phyloP scores from a whole-genome alignment of 1,140 invertebrate genomes.

The Ceratosolen fusciceps region DNA sequence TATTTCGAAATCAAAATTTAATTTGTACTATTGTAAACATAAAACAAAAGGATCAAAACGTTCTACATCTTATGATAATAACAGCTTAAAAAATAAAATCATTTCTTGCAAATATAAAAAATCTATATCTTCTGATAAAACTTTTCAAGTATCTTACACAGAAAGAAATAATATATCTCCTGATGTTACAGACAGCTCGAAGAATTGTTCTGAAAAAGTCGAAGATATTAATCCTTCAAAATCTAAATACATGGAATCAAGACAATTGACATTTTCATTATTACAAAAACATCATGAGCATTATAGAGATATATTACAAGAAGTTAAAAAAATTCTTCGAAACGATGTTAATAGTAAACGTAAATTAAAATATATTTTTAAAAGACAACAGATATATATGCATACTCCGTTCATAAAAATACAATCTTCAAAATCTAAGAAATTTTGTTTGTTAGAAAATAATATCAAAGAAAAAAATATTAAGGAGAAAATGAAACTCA shows the following conservation, averaged over 20 bases:
- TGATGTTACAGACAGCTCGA: not conserved
- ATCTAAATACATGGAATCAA: not conserved
- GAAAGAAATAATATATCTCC: not conserved
- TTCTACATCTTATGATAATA: not conserved
- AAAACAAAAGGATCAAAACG: not conserved
- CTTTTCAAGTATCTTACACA: not conserved
- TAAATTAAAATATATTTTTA: constrained; percentile 19
- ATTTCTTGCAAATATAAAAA: not conserved
- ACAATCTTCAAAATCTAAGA: not conserved
- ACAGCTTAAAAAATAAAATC: not conserved
- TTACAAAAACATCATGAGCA: not conserved
- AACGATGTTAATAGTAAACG: constrained; percentile 22
- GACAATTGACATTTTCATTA: not conserved
- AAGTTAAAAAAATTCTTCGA: constrained; percentile 26
- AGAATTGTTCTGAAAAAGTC: not conserved
- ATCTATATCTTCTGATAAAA: not conserved
- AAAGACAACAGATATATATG: not conserved
- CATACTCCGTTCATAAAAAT: not conserved
- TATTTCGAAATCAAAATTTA: not conserved
- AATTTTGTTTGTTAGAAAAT: not conserved
- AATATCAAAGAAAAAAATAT: not conserved
- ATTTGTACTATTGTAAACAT: constrained; percentile 1
- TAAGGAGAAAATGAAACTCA: not conserved
- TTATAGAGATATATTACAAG: constrained; percentile 2
- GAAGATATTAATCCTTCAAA: not conserved